A percentile compares a stretch with the other conserved stretches of the same genome.
Conservation (phyloP, 2,797 vertebrate species). For the Poliocrania exsul region DNA sequence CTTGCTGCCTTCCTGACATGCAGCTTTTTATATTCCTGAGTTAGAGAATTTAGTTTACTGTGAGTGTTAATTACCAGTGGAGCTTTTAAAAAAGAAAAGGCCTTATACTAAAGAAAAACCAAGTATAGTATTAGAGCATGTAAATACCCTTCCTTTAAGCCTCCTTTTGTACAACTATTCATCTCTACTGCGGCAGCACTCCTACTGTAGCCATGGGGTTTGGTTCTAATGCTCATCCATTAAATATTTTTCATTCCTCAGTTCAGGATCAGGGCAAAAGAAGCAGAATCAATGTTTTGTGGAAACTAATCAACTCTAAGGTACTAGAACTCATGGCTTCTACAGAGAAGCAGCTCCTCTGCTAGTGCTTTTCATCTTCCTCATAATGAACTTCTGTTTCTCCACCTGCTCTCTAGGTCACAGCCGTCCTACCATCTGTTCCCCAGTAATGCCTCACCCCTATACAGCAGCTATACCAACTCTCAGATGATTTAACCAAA, state of each 20-base stretch:
- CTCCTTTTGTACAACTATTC: neutral
- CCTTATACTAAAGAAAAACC: neutral
- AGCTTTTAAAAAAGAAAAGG: neutral
- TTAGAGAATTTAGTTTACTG: neutral
- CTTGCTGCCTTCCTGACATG: neutral
- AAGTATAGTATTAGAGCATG: neutral
- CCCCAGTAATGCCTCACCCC: neutral
- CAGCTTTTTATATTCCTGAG: neutral
- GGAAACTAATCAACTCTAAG: neutral
- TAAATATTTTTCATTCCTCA: neutral
- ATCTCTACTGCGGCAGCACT: neutral
- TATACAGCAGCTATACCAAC: neutral
- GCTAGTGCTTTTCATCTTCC: neutral
- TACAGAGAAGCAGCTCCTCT: neutral
- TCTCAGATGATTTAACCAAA: neutral
- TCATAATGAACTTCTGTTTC: neutral
- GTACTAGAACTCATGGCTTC: neutral
- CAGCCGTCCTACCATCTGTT: neutral
- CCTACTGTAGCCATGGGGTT: neutral
- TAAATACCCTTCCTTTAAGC: neutral
- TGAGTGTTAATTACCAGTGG: neutral
- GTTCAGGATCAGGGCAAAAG: neutral
- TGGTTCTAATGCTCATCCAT: neutral
- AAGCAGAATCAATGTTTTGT: neutral
- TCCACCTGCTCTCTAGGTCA: neutral